Evolutionary conservation across 2,113 vertebrate genomes (phyloP), one percentile per base, ranked within the genome.

Genomic region (Silurus asotus): DNA sequence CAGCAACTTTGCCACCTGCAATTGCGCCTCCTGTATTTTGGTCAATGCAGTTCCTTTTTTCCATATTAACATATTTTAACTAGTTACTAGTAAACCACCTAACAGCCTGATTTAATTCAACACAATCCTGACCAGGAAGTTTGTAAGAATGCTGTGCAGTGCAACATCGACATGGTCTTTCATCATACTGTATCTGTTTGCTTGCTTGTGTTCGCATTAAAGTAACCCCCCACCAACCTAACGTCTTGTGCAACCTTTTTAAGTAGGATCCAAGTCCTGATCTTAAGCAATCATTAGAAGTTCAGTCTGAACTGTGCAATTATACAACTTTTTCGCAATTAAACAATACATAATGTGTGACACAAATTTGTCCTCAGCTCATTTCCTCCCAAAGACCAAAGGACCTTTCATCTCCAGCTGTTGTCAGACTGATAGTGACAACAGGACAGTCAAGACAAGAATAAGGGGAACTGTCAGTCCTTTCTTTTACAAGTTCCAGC

Each of bases 381-480:
- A 17, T 62, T 51, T 74, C 15, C 11, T 17, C 45, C 56, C 79
- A 82, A 75, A 64, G 3, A 17, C n/a, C 19, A 2, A 62, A 3
- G 23, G 11, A 13, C 23, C 13, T 67, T 77, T 83, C 8, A 69
- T 83, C 61, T 77, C 86, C 45, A 53, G 15, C 49, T 76, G 53
- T 55, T 59, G 53, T n/a, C 67, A 58, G 55, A 56, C 65, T 19
- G 25, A 59, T 37, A 65, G 65, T 56, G 55, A 70, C 81, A 69
- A 45, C 81, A 83, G n/a, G 51, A 83, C 48, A 67, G n/a, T 55
- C 64, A 28, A 53, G 64, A 58, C 9, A 70, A 45, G 65, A 58
- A 70, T 37, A n/a, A n/a, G 28, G 51, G 23, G 74, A 56, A 77
- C 74, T 55, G 74, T 76, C 51, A 25, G 74, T 77, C 51, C 23